Base-by-base conservation (phyloP, 2,113 vertebrate genomes). In the Psophia crepitans region DNA sequence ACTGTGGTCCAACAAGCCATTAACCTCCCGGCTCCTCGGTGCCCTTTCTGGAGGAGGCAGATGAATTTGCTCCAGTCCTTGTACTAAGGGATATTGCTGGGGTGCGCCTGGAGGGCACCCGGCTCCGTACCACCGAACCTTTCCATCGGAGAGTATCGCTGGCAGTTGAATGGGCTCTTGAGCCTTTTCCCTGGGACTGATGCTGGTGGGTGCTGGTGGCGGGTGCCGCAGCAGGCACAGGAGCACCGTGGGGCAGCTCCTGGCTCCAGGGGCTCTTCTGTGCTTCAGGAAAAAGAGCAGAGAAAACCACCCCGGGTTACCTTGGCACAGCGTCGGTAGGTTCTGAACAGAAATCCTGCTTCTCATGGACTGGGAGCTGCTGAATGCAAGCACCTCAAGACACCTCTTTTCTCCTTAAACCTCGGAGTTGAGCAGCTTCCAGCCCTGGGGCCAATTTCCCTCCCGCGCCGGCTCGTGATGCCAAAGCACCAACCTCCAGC, bases 61-160 rank as follows among this genome's bases (percentile, higher is more conserved):
- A 35, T 35, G 74, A 5, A 15, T 78, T 61, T n/a, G 11, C 65
- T 51, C 8, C 7, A n/a, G 46, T 32, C 51, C 14, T 53, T 19
- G 0, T 5, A 2, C 2, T 2, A 20, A 18, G 53, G 57, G 57
- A 14, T 58, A 4, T 24, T 3, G 6, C n/a, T 1, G 8, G 88
- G 95, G 27, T 64, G 48, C 2, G 2, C 10, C 53, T 32, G 85
- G 33, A 70, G 80, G 39, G 18, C 43, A 3, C 32, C 13, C 2
- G 2, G 74, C 30, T 70, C 70, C 0, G 0, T 28, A 11, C 4
- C 1, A 1, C 57, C 28, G 11, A 57, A 30, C 30, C 27, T 71
- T 63, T 1, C 66, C 9, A 0, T 19, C 4, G 2, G 4, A 4
- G 2, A 18, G 37, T 54, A 18, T 12, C 32, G 5, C 6, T 1